Base-by-base conservation (phyloP, 2,113 vertebrate species). In the Odobenus rosmarus region DNA sequence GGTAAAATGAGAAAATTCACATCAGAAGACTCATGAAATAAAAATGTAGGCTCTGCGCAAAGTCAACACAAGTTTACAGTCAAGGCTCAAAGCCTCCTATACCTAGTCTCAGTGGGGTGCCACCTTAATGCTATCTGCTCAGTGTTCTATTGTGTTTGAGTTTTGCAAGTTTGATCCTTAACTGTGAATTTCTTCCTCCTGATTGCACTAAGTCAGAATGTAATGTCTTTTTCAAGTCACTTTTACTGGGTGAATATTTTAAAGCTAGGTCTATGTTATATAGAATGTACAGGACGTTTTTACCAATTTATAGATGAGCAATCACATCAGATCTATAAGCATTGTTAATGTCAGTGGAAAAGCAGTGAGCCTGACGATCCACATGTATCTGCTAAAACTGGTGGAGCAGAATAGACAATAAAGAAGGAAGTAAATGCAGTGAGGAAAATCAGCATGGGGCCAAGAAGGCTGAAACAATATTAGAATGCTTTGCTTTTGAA, bases 1-100 rank as follows among this genome's bases (percentile, higher is more conserved):
- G 74, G 5, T 13, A 94, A 79, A 69, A 95, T 87, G 93, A 98
- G 69, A 97, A 98, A 98, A 97, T 93, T 98, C 95, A 96, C 92
- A 98, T 97, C 97, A 98, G 97, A 98, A 97, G 95, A 92, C 79
- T 97, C 98, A 98, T 98, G 95, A 98, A 98, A 98, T 97, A 94
- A 98, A 98, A 98, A 98, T 97, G 97, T 87, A 92, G 95, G 92
- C 97, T 95, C 97, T 98, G 96, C 98, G 74, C 95, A 96, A 98
- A 98, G 88, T 91, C 97, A 98, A 98, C 90, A 95, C 82, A 97
- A 97, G 59, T 97, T 96, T 96, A 97, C 76, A 97, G 97, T 84
- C 97, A 92, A 98, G 92, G 93, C 90, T 98, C 97, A 98, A 98
- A 98, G 88, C n/a, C 6, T 62, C 23, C 53, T 7, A 24, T 90